A percentile compares a stretch with the other conserved stretches of the same genome.
Conservation (phyloP, 1,140 invertebrate genomes). For the Achatina immaculata region DNA sequence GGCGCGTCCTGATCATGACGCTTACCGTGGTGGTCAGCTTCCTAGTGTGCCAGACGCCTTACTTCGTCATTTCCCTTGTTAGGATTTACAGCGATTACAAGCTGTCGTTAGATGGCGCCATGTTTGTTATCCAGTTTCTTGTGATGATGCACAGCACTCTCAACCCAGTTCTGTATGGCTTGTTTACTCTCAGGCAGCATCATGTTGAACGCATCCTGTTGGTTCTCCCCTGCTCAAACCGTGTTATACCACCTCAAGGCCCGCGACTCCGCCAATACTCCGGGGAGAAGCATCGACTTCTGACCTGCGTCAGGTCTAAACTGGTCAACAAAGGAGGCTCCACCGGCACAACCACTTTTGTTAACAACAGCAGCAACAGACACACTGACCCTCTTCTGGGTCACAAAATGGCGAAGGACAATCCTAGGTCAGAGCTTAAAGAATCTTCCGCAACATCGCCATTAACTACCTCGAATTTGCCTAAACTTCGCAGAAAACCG, state of each 20-base stretch:
- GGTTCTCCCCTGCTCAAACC: slow-evolving; percentile 10
- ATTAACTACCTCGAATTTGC: background rate
- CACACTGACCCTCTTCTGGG: background rate
- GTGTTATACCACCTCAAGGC: background rate
- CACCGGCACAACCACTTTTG: background rate
- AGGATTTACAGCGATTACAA: slow-evolving; percentile 71
- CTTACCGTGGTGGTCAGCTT: slow-evolving; percentile 72
- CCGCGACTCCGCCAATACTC: background rate
- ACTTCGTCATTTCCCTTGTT: slow-evolving; percentile 69
- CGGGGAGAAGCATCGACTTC: background rate
- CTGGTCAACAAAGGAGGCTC: background rate
- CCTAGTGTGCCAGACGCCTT: slow-evolving; percentile 71
- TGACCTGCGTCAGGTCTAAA: slow-evolving; percentile 14
- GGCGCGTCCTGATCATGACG: slow-evolving; percentile 70
- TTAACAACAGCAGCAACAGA: background rate
- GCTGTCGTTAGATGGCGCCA: slow-evolving; percentile 60
- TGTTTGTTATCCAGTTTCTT: slow-evolving; percentile 67
- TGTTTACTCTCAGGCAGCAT: slow-evolving; percentile 65
- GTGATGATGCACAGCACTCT: slow-evolving; percentile 71
- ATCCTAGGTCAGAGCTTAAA: background rate
- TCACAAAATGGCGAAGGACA: background rate
- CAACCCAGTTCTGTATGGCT: slow-evolving; percentile 72
- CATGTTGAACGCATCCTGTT: slow-evolving; percentile 43
- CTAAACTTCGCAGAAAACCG: background rate
- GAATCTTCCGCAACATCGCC: background rate